phyloP scores from a whole-genome alignment of 2,888 invertebrate species.

The Polyommatus iphigenia region DNA sequence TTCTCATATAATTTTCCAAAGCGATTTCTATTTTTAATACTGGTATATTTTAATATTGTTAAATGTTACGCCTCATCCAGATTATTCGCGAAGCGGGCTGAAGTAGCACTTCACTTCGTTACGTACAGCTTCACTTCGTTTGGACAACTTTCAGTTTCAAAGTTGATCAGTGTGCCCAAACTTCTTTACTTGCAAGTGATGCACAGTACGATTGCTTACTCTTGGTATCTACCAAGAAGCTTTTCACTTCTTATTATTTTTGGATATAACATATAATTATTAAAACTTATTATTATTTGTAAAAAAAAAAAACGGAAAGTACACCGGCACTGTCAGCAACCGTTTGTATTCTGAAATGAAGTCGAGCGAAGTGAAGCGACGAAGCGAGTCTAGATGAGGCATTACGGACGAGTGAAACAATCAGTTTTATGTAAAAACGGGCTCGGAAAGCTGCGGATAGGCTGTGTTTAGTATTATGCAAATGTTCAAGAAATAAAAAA shows the following conservation, averaged over 20 bases:
- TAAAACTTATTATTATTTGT: no score
- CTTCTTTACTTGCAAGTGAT: no score
- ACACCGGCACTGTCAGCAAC: no score
- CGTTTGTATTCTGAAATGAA: no score
- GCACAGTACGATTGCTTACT: no score
- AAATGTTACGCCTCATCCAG: not conserved
- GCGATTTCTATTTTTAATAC: constrained; percentile 30
- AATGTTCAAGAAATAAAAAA: not conserved
- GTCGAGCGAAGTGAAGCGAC: not conserved
- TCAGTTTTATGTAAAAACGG: constrained; percentile 19
- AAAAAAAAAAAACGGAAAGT: no score
- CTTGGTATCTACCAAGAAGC: no score
- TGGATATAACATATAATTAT: no score
- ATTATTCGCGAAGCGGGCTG: not conserved
- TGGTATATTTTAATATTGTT: constrained; percentile 28
- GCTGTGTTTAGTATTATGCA: constrained; percentile 20
- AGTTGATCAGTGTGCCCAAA: not conserved
- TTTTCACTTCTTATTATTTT: no score
- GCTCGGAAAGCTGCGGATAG: not conserved
- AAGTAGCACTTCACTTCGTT: not conserved
- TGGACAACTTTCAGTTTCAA: not conserved
- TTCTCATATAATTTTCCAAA: constrained; percentile 16
- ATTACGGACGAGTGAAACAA: constrained; percentile 21
- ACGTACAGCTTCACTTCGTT: not conserved
- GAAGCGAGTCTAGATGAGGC: not conserved